Base-by-base conservation (phyloP, 2,888 invertebrate genomes). In the Psococerastis gibbosa region DNA sequence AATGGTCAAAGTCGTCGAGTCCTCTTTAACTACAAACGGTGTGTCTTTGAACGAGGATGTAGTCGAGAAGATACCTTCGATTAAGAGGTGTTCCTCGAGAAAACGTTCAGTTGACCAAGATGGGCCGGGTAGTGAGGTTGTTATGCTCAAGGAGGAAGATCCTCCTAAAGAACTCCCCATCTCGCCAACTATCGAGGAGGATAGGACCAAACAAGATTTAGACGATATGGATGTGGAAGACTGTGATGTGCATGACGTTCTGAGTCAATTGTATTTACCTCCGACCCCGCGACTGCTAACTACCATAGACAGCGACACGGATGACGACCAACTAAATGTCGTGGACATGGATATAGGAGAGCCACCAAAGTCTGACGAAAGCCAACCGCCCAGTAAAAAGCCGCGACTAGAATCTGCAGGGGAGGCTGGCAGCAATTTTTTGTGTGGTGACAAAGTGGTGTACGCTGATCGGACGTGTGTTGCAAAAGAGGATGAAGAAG, bases 181-280 rank as follows among this genome's bases (percentile, higher is more conserved):
- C 44, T 45, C 44, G 16, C 46, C 45, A 42, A 47, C 48, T 32
- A 56, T 58, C 35, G 60, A 60, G 35, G 56, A 54, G 45, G 58
- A 59, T 45, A 55, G 58, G 11, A 52, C 60, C 43, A 65, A 65
- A 49, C 60, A 70, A 32, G 58, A 61, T 3, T 67, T 67, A 52
- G 72, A 73, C 49, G 73, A 73, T 42, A 67, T 71, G 52, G 75
- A 75, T 52, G 67, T 71, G 52, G 75, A 75, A 51, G 76, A 76
- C 54, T 69, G 73, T 43, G 67, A 75, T 55, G 72, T 76, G 35
- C 73, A 75, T 51, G 77, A 75, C 53, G 75, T 78, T 3, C 66
- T 78, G 47, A 75, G 74, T 46, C 76, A 78, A 54, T 76, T 77
- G 55, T 78, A 76, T 56, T 72, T 72, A 60, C 71, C 77, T 48